phyloP scores from a whole-genome alignment of 2,113 vertebrate species.

The Cavia porcellus region DNA sequence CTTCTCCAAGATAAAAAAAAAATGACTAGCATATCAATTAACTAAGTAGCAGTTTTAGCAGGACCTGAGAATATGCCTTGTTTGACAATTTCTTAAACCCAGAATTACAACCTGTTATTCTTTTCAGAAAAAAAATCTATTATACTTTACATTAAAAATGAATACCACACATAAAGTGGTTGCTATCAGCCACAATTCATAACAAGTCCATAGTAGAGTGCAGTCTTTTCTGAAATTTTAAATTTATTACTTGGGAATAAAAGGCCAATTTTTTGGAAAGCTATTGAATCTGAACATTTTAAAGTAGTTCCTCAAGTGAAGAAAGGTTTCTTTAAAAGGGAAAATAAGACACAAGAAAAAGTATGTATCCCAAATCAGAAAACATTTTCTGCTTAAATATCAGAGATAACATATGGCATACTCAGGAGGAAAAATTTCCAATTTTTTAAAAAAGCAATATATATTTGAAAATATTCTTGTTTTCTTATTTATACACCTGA shows the following conservation, averaged over 20 bases:
- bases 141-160: neutral
- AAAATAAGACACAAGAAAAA: neutral
- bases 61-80: neutral
- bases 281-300: slow-evolving; percentile 46
- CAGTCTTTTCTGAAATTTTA: neutral
- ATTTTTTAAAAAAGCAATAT: neutral
- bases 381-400: neutral
- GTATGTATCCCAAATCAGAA: neutral
- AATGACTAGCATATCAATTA: neutral
- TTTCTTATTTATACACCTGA: neutral
- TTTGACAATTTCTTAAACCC: neutral
- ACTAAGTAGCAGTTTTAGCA: neutral
- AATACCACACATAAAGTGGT: neutral
- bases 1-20: neutral
- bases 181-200: too few species aligned
- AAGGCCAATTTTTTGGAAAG: neutral
- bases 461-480: neutral
- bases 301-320: slow-evolving; percentile 1
- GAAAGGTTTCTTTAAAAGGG: neutral
- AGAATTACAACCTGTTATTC: neutral
- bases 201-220: neutral
- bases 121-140: neutral
- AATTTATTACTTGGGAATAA: slow-evolving; percentile 17
- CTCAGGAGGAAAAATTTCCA: neutral
- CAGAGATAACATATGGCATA: neutral